Conservation (phyloP, 2,797 vertebrate species). For the Thunnus albacares region DNA sequence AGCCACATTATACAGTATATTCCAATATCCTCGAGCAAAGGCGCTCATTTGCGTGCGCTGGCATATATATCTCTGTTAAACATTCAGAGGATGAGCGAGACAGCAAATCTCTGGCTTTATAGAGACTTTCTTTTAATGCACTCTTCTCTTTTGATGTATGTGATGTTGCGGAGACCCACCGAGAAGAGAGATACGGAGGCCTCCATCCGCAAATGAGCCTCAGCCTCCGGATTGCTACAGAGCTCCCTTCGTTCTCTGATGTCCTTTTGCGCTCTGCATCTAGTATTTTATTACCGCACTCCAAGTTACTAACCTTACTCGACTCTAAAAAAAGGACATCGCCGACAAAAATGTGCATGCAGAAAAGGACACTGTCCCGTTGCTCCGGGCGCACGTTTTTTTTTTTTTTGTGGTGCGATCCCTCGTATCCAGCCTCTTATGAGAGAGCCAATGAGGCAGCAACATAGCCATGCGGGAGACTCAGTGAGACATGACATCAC, state of each 20-base stretch:
- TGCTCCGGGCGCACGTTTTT: conserved; percentile 30
- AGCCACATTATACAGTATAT: conserved; percentile 10
- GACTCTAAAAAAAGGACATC: conserved; percentile 46
- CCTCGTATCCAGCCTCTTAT: conserved; percentile 32
- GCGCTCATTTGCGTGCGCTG: conserved; percentile 24
- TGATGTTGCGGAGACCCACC: conserved; percentile 42
- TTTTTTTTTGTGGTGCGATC: conserved; percentile 14
- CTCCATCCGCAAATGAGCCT: conserved; percentile 28
- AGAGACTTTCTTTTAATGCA: conserved; percentile 34
- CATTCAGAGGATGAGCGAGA: conserved; percentile 18
- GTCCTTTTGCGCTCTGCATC: conserved; percentile 15
- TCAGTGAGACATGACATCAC: conserved; percentile 56
- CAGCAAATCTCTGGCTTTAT: conserved; percentile 36
- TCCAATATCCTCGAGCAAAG: conserved; percentile 35
- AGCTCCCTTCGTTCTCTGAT: conserved; percentile 23
- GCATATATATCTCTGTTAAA: conserved; percentile 42
- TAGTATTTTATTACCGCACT: conserved; percentile 22
- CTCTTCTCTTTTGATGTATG: conserved; percentile 38
- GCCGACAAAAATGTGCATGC: conserved; percentile 35
- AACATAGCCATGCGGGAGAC: conserved; percentile 29
- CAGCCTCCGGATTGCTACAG: conserved; percentile 10
- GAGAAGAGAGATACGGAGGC: conserved; percentile 34
- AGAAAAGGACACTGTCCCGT: conserved; percentile 29
- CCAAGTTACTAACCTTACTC: conserved; percentile 35
- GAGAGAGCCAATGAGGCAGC: conserved; percentile 53